Evolutionary conservation across 2,113 vertebrate genomes (phyloP).

Genomic region (Crypturellus undulatus): DNA sequence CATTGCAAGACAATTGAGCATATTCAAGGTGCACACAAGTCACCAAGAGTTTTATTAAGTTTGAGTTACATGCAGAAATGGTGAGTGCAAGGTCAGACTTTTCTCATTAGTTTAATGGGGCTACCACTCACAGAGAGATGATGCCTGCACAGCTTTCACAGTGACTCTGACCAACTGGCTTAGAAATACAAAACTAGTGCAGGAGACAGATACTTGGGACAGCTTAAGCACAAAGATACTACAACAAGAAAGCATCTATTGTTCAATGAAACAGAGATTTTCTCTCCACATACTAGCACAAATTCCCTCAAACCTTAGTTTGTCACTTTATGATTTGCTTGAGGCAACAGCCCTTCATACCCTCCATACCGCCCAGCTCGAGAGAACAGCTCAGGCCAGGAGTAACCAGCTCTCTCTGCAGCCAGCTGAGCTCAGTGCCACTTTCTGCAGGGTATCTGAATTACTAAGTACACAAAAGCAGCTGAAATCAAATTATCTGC

Average conservation of each 20-base stretch:
- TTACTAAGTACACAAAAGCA: slow-evolving; percentile 52
- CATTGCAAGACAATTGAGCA: rapidly evolving
- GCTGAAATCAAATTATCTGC: slow-evolving; percentile 57
- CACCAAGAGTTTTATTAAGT: background rate
- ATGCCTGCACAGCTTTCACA: background rate
- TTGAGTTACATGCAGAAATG: background rate
- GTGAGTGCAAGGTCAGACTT: background rate
- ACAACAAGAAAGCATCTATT: background rate
- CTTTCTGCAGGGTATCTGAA: slow-evolving; percentile 32
- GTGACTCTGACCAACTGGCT: background rate
- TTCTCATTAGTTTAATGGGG: background rate
- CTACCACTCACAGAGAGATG: background rate
- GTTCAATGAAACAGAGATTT: background rate
- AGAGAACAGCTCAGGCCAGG: rapidly evolving
- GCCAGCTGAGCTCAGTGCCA: background rate
- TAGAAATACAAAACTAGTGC: background rate
- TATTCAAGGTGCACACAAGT: background rate
- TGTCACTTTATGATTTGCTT: background rate
- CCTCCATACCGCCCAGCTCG: rapidly evolving
- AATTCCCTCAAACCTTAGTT: rapidly evolving
- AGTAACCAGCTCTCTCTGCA: background rate
- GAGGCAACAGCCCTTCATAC: rapidly evolving
- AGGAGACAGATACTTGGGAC: background rate
- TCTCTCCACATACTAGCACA: rapidly evolving
- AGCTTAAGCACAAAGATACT: background rate